Evolutionary conservation across 2,888 invertebrate genomes (phyloP), one percentile per base, ranked within the genome.

Genomic region (Netelia fuscicornis): DNA sequence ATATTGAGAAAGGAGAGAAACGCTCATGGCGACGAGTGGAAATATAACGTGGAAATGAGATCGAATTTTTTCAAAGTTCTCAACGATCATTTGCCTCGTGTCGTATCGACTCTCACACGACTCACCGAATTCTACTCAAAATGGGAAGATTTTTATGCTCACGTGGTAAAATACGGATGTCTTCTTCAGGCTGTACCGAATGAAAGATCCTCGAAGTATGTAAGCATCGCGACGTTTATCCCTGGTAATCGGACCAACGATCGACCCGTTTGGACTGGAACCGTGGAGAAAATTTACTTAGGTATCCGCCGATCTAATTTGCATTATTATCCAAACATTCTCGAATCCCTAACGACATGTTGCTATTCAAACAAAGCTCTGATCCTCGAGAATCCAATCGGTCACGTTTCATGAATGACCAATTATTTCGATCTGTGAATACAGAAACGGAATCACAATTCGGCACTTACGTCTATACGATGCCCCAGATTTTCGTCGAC

Each of bases 401-500:
- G 37, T 37, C 37, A 37, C 37, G 37, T 37, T 37, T 20, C n/a
- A 58, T 8, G 5, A 58, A 58, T 58, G 0, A 10, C 23, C 20
- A 17, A 17, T 58, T 11, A 48, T 20, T 25, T 30, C 20, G 2
- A 42, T 67, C 2, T 42, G 48, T 25, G 1, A 42, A 65, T 68
- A 68, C 20, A 62, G 42, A 58, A 10, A 76, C 62, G 82, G 87
- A 89, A 0, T 65, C 79, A 0, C 65, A 20, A 0, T 60, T 68
- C 70, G 64, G 80, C 17, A 86, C 84, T 2, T 65, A 72, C 0
- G 72, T 81, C 1, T 89, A 88, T 60, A 86, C 87, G 87, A 84
- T 90, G 54, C 90, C 90, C 0, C 88, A 90, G 64, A 89, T 76
- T 13, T 86, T 87, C 1, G n/a, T 89, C 9, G 83, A 87, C 13